Conservation (phyloP, 1,140 invertebrate species). For the Caenorhabditis brenneri region DNA sequence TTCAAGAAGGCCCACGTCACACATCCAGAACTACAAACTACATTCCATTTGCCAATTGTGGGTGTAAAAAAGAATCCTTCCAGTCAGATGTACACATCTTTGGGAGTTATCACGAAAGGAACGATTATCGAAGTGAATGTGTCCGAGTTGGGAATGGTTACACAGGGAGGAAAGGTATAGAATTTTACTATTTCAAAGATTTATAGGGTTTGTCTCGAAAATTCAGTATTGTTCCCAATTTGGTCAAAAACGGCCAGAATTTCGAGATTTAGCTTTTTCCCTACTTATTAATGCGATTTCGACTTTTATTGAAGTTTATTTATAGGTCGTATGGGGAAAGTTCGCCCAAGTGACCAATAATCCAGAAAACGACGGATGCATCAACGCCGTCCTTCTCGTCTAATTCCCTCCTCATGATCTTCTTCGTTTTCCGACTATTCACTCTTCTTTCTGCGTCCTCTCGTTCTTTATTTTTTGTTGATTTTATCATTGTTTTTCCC, state of each 20-base stretch:
- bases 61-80: slow-evolving; percentile 99
- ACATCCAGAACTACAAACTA: slow-evolving; percentile 97
- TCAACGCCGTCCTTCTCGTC: slow-evolving; percentile 95
- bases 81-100: slow-evolving; percentile 83
- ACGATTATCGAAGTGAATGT: slow-evolving; percentile 97
- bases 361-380: slow-evolving; percentile 99
- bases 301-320: too few species aligned
- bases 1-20: slow-evolving; percentile 81
- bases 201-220: too few species aligned
- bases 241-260: too few species aligned
- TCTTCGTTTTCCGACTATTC: not conserved
- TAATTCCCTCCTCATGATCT: slow-evolving; percentile 72
- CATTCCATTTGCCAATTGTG: slow-evolving; percentile 96
- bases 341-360: slow-evolving; percentile 99
- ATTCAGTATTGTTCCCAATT: too few species aligned
- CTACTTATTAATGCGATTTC: too few species aligned
- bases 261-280: too few species aligned
- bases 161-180: slow-evolving; percentile 86
- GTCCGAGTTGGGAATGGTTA: slow-evolving; percentile 96
- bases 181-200: not conserved
- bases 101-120: slow-evolving; percentile 94
- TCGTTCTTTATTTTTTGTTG: not conserved
- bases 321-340: slow-evolving; percentile 94
- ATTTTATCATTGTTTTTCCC: slow-evolving; percentile 30
- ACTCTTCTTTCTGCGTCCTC: not conserved